Base-by-base conservation (phyloP, 1,140 invertebrate genomes). In the Coenobita brevimanus region DNA sequence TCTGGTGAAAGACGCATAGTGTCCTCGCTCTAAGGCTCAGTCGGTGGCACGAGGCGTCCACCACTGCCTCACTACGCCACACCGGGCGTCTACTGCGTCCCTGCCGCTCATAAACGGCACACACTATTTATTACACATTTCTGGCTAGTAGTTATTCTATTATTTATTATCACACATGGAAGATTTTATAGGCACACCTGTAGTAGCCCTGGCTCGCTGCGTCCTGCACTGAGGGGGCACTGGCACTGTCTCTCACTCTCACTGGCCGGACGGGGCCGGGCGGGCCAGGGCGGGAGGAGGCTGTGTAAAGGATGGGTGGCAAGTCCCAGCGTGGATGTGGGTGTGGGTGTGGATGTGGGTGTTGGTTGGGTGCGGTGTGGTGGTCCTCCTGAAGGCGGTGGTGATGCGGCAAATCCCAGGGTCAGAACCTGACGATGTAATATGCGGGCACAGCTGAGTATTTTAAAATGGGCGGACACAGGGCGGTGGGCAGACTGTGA, bases 401-500 rank as follows among this genome's bases (percentile, higher is more conserved):
- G 30, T 36, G 4, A 17, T 8, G 76, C 36, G 17, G 76, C 41
- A 13, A 21, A n/a, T 2, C 15, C 69, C 21, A 21, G 21, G 27
- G 50, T 24, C 41, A 21, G 33, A 21, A 81, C 57, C 36, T 57
- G 15, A 64, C 21, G 24, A 81, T 41, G 1, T 41, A 81, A 24
- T 27, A 57, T 60, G 78, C 78, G 38, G 67, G 69, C 67, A 83
- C 46, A 46, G 81, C 46, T 50, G 69, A 73, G 41, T 71, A 71
- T 71, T 50, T 30, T 73, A 73, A 46, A 38, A 71, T 73, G 81
- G 81, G 81, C 81, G 81, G 81, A 83, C 76, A 80, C 33, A 71
- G 84, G 84, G 84, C 73, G 71, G 82, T 76, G 82, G 82, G 82
- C 82, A 71, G 82, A 85, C 84, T 87, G 84, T 87, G 84, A 87